These are phyloP conservation scores for Eristalis pertinax DNA, from an alignment of 2,888 invertebrate genomes.

Conservation along the genomic window DNA sequence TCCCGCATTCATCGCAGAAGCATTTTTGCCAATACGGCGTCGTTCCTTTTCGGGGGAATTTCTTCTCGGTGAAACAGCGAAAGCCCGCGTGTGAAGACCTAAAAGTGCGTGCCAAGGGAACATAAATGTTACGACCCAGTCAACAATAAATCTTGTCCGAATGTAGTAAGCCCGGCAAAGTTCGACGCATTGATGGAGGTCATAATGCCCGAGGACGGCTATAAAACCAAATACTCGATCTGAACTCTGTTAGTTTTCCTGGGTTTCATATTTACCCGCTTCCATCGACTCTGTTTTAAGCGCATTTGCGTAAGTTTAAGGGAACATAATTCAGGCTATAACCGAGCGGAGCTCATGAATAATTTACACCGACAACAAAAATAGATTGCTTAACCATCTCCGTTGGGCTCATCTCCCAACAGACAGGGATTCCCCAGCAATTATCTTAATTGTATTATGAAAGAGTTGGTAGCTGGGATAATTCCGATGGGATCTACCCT, in stretches of 20 bases:
- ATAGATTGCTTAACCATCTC: neutral
- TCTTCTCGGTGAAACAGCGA: neutral
- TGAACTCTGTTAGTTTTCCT: constrained; percentile 26
- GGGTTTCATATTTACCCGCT: neutral
- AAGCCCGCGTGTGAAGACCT: neutral
- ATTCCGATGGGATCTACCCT: neutral
- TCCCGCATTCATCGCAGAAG: neutral
- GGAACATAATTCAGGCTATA: constrained; percentile 27
- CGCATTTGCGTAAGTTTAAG: constrained; percentile 6
- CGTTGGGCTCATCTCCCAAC: neutral
- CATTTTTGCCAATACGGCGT: neutral
- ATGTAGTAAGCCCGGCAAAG: neutral
- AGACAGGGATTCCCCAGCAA: constrained; percentile 1
- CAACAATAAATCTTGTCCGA: constrained; percentile 18
- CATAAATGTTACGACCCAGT: constrained; percentile 37
- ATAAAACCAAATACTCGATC: constrained; percentile 28
- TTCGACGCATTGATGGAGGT: constrained; percentile 18
- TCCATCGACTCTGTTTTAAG: neutral
- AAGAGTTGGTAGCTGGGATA: constrained; percentile 21
- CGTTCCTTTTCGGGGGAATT: constrained; percentile 22
- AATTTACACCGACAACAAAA: constrained; percentile 28
- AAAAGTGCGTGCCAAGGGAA: constrained; percentile 45
- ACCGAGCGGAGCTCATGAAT: constrained; percentile 29
- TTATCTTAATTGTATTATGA: constrained; percentile 24
- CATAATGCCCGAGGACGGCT: neutral